These are phyloP conservation scores for Drosophila pseudotalamancana DNA, from an alignment of 2,888 invertebrate species.

Conservation along the genomic window DNA sequence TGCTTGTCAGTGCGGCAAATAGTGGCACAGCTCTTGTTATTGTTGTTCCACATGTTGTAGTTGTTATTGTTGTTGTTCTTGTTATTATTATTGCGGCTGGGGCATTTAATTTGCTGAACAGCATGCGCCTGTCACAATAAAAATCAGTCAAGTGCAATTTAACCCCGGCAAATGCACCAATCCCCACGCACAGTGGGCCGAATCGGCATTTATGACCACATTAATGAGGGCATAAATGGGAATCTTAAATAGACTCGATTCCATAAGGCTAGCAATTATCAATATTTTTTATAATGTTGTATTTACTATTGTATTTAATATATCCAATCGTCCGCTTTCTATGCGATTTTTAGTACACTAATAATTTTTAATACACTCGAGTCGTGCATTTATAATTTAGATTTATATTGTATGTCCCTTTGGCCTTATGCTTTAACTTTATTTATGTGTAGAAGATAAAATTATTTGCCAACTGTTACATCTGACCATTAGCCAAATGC, in stretches of 20 bases:
- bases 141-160: slow-evolving; percentile 74
- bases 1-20: slow-evolving; percentile 66
- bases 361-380: too few relatives aligned
- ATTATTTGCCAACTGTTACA: too few relatives aligned
- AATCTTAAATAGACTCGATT: neutral
- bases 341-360: too few relatives aligned
- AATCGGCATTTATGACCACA: neutral
- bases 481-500: neutral
- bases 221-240: too few relatives aligned
- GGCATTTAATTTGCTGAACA: slow-evolving; percentile 71
- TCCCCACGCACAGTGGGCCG: slow-evolving; percentile 18
- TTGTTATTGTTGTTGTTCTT: slow-evolving; percentile 25
- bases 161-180: slow-evolving; percentile 27
- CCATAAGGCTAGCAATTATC: too few relatives aligned
- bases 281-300: neutral
- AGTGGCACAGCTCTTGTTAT: slow-evolving; percentile 18
- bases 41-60: slow-evolving; percentile 10
- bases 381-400: too few relatives aligned
- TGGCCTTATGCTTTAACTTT: neutral
- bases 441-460: too few relatives aligned
- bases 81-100: slow-evolving; percentile 50
- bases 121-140: slow-evolving; percentile 74
- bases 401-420: neutral
- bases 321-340: neutral
- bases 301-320: too few relatives aligned